These are phyloP conservation scores for Arctia plantaginis DNA, from an alignment of 2,888 invertebrate genomes.

Conservation along the genomic window DNA sequence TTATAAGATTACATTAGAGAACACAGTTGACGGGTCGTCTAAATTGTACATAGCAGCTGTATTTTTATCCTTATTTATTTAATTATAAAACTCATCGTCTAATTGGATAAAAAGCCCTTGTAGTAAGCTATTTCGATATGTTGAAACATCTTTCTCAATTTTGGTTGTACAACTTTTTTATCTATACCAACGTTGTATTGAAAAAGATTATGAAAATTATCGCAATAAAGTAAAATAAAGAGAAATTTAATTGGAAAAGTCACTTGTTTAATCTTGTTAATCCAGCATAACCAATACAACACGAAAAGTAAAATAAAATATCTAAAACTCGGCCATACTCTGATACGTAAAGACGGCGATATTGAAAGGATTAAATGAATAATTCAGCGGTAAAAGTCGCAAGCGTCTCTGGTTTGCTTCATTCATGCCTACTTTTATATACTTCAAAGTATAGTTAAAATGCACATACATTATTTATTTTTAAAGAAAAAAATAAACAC, in stretches of 20 bases:
- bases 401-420: conserved; percentile 66
- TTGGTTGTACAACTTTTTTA: background rate
- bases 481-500: conserved; percentile 55
- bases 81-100: background rate
- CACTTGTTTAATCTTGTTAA: conserved; percentile 40
- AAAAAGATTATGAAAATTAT: conserved; percentile 8
- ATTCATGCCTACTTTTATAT: conserved; percentile 66
- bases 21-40: background rate
- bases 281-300: conserved; percentile 58
- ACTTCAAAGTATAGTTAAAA: conserved; percentile 73
- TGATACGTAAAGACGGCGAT: conserved; percentile 67
- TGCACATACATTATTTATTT: conserved; percentile 74
- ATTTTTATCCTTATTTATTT: no score
- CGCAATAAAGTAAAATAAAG: background rate
- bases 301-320: conserved; percentile 60
- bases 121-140: background rate
- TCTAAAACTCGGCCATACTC: conserved; percentile 57
- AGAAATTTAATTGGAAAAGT: conserved; percentile 30
- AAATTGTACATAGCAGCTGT: background rate
- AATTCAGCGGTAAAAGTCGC: conserved; percentile 75
- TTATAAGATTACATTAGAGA: no score
- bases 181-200: background rate
- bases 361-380: conserved; percentile 82
- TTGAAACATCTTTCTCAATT: background rate
- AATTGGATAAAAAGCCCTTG: conserved; percentile 20